Conservation (phyloP, 2,888 invertebrate species). For the Selenia dentaria region DNA sequence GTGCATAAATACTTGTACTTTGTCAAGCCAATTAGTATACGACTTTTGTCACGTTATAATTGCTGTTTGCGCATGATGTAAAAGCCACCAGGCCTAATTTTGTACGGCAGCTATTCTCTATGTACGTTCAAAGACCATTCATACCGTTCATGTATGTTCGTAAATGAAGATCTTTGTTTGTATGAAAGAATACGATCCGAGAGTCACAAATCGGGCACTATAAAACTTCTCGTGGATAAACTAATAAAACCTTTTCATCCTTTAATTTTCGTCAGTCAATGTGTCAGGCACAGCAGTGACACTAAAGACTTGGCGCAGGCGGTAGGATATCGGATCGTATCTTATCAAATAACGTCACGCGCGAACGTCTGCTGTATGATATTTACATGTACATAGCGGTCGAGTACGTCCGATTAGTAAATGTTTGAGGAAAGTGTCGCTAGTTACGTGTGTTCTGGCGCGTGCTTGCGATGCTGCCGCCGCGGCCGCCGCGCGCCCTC, state of each 20-base stretch:
- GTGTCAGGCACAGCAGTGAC: too few species aligned
- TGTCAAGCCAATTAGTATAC: slow-evolving; percentile 14
- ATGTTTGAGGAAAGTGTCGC: not conserved
- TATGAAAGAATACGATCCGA: not conserved
- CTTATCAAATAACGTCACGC: not conserved
- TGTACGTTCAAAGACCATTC: slow-evolving; percentile 15
- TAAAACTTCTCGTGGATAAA: too few species aligned
- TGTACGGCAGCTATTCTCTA: slow-evolving; percentile 15
- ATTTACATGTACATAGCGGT: slow-evolving; percentile 6
- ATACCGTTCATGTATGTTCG: not conserved
- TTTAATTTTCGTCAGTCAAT: too few species aligned
- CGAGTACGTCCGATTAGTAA: not conserved
- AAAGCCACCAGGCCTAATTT: slow-evolving; percentile 25
- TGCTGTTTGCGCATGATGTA: slow-evolving; percentile 10
- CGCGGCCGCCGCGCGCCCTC: slow-evolving; percentile 44
- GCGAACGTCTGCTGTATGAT: not conserved
- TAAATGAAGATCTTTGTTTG: not conserved
- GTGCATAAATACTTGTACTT: slow-evolving; percentile 21
- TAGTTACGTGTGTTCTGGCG: slow-evolving; percentile 68
- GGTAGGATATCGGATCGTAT: not conserved
- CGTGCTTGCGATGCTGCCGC: slow-evolving; percentile 57
- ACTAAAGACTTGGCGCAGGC: not conserved
- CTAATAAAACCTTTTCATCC: too few species aligned
- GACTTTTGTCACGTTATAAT: slow-evolving; percentile 14
- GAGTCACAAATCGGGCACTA: not conserved